phyloP scores from a whole-genome alignment of 2,113 vertebrate species.

The Cottus gobio region DNA sequence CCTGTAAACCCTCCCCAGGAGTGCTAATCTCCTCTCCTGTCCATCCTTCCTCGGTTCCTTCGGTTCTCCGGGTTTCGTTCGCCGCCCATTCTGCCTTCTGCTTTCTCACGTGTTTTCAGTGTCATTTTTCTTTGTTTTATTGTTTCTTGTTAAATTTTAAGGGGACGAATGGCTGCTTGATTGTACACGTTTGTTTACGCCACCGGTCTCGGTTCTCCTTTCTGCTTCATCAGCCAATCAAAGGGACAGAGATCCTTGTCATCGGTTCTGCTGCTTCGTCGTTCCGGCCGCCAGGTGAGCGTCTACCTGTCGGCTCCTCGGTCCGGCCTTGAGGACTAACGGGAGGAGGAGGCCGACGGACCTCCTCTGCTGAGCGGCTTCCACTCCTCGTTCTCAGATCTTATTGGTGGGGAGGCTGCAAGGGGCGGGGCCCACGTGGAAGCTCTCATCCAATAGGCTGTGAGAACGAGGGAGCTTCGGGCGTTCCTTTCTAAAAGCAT shows the following conservation, averaged over 20 bases:
- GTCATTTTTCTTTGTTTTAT: not conserved
- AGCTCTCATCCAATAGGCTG: not conserved
- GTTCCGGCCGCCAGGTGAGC: not conserved
- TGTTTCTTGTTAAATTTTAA: constrained; percentile 52
- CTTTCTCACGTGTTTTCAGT: constrained; percentile 12
- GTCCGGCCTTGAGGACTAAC: constrained; percentile 35
- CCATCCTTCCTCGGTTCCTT: too few relatives aligned
- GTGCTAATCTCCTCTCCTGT: too few relatives aligned
- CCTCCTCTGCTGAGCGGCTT: not conserved
- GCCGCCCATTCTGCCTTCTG: constrained; percentile 32
- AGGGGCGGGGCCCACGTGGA: not conserved
- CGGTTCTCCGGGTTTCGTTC: not conserved
- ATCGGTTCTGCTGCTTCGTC: too few relatives aligned
- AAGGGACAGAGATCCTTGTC: not conserved
- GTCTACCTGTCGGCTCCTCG: constrained; percentile 1
- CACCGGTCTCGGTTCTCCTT: not conserved
- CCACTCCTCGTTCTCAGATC: not conserved
- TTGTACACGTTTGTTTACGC: not conserved
- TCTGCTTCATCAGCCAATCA: not conserved
- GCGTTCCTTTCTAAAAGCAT: too few relatives aligned
- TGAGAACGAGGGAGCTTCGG: constrained; percentile 14
- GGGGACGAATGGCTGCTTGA: not conserved
- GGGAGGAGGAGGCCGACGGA: not conserved
- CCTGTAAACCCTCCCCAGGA: not conserved
- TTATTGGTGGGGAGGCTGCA: constrained; percentile 10